Conservation (phyloP, 2,888 invertebrate genomes). For the Dorcus hopei region DNA sequence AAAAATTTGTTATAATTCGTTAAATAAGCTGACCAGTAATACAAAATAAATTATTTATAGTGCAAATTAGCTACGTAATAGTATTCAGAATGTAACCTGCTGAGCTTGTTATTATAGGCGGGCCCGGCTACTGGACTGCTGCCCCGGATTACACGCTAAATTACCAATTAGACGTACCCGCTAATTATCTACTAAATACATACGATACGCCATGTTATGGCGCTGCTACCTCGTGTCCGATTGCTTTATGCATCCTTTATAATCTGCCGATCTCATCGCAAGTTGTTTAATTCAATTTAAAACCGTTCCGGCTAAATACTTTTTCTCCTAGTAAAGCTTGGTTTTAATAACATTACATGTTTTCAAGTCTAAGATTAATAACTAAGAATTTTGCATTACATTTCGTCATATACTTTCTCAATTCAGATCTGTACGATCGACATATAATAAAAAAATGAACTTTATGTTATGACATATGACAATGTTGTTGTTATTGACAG, state of each 20-base stretch:
- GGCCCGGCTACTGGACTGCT: constrained; percentile 15
- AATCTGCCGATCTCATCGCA: constrained; percentile 10
- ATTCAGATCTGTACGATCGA: too few species aligned
- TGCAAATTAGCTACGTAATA: constrained; percentile 14
- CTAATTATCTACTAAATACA: constrained; percentile 34
- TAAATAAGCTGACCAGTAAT: constrained; percentile 7
- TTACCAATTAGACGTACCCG: constrained; percentile 38
- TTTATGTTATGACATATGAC: too few species aligned
- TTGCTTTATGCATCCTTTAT: constrained; percentile 13
- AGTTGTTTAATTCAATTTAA: constrained; percentile 15
- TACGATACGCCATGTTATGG: constrained; percentile 22
- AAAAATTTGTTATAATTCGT: constrained; percentile 5
- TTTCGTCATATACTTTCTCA: too few species aligned
- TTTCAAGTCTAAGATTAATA: too few species aligned
- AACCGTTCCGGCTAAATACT: neutral
- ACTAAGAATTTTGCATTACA: too few species aligned
- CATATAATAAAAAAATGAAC: too few species aligned
- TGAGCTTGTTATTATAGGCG: constrained; percentile 19
- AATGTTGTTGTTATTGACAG: too few species aligned
- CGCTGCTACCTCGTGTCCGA: constrained; percentile 22
- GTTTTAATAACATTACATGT: too few species aligned
- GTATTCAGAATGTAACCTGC: constrained; percentile 12
- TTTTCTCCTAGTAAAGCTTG: too few species aligned
- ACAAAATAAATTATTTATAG: constrained; percentile 16
- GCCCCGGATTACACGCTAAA: constrained; percentile 33